These are phyloP conservation scores for Lithophane ornitopus DNA, from an alignment of 2,888 invertebrate species.

Conservation along the genomic window DNA sequence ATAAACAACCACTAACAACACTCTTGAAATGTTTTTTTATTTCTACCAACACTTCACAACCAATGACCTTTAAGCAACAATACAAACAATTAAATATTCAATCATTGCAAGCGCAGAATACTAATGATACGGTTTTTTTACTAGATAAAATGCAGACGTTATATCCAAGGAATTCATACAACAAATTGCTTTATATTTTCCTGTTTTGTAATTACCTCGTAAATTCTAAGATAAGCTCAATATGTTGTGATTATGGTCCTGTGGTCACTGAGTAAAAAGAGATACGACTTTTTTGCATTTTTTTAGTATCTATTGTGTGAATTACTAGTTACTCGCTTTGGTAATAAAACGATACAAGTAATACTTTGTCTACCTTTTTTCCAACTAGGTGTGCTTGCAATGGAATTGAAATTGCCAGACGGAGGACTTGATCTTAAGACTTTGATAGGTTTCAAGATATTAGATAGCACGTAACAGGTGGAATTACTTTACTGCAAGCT, in stretches of 20 bases:
- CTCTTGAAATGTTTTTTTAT: slow-evolving; percentile 35
- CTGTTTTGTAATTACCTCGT: slow-evolving; percentile 42
- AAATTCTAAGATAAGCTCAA: slow-evolving; percentile 35
- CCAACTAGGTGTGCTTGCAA: background rate
- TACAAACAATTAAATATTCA: slow-evolving; percentile 26
- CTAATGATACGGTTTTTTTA: slow-evolving; percentile 54
- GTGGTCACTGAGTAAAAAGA: slow-evolving; percentile 10
- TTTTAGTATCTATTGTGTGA: background rate
- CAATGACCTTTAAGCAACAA: slow-evolving; percentile 51
- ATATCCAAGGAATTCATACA: slow-evolving; percentile 25
- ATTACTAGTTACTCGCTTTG: slow-evolving; percentile 1
- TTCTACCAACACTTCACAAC: slow-evolving; percentile 2
- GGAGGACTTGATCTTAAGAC: background rate
- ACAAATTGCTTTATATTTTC: slow-evolving; percentile 41
- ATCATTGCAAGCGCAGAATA: slow-evolving; percentile 48
- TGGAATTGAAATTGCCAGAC: background rate
- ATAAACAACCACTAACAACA: slow-evolving; percentile 22
- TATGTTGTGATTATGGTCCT: slow-evolving; percentile 26
- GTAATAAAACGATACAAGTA: background rate
- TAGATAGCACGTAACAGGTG: background rate
- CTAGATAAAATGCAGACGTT: slow-evolving; percentile 29
- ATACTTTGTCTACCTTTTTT: background rate
- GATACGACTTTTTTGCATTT: background rate
- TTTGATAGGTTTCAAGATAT: background rate
- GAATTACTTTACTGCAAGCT: background rate